Base-by-base conservation (phyloP, 2,797 vertebrate genomes). In the Chaunax sp. region DNA sequence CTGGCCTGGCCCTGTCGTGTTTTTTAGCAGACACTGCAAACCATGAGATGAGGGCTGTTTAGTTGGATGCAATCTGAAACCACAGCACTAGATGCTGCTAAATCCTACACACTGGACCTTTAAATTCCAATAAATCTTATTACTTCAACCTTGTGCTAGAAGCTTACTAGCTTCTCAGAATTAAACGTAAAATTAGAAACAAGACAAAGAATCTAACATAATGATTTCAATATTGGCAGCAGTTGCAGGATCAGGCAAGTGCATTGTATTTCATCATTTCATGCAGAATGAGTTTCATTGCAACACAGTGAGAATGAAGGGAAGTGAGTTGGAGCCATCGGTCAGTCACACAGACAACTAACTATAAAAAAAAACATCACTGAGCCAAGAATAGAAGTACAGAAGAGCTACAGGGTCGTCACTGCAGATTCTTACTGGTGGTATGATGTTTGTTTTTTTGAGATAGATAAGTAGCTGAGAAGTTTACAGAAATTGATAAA, bases 261-360 rank as follows among this genome's bases (percentile, higher is more conserved):
- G 15, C 22, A 63, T 6, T 22, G 33, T 23, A 35, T 68, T 63
- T 57, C 46, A 56, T 59, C 8, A 54, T 54, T 30, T 37, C 26
- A 14, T 65, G 52, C 47, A 23, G 20, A 35, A 22, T 28, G 22
- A 25, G 23, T 41, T 75, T 68, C 16, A 35, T 13, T 65, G 33
- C 44, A 47, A 71, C 45, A 74, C 18, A 30, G 7, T 22, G 19
- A 41, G 19, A 57, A 10, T 58, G 69, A 47, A 58, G 46, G 56
- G 77, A 83, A 78, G 77, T 74, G 59, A 37, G 16, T 6, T 16
- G 16, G 28, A 64, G 35, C 15, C 46, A 56, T 15, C 4, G 26
- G 41, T 60, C 37, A 23, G 20, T 10, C 43, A 35, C 3, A 19
- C 50, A 62, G 3, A 72, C 19, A 43, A 40, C 16, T n/a, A 25